Percentiles rank a stretch among this genome's conserved stretches.
Conservation (phyloP, 2,888 invertebrate species). For the Acrobasis repandana region DNA sequence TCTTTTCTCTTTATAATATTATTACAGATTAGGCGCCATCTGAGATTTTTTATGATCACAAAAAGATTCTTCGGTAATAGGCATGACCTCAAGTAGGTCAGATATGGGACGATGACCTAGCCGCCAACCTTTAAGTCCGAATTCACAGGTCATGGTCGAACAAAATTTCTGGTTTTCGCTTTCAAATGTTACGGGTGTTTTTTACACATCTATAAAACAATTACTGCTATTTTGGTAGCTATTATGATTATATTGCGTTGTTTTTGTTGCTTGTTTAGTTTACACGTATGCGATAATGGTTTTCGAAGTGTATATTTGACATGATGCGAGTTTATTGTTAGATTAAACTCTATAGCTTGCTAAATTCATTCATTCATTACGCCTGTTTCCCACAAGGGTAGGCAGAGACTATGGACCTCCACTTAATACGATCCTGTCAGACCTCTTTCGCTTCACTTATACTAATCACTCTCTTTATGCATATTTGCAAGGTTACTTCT, state of each 20-base stretch:
- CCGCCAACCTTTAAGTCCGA: conserved; percentile 6
- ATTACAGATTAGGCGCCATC: too few species aligned
- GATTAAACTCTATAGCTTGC: too few species aligned
- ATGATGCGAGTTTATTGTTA: too few species aligned
- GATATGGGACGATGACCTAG: conserved; percentile 15
- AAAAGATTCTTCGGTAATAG: neutral
- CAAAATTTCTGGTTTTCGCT: conserved; percentile 9
- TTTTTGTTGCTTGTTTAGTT: conserved; percentile 10
- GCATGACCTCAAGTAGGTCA: conserved; percentile 16
- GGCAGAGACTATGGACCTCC: too few species aligned
- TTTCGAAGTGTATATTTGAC: neutral
- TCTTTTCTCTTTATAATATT: too few species aligned
- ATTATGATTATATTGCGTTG: neutral
- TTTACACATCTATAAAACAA: conserved; percentile 9
- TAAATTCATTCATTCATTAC: too few species aligned
- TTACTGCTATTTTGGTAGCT: conserved; percentile 8
- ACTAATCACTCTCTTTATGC: too few species aligned
- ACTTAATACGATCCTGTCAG: too few species aligned
- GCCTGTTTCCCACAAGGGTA: too few species aligned
- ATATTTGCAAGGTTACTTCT: too few species aligned
- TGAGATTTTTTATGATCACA: neutral
- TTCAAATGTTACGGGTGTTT: conserved; percentile 5
- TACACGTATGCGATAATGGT: neutral
- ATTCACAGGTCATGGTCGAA: conserved; percentile 13
- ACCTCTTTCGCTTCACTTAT: too few species aligned